These are phyloP conservation scores for Microplitis manilae DNA, from an alignment of 2,888 invertebrate species.

Conservation along the genomic window DNA sequence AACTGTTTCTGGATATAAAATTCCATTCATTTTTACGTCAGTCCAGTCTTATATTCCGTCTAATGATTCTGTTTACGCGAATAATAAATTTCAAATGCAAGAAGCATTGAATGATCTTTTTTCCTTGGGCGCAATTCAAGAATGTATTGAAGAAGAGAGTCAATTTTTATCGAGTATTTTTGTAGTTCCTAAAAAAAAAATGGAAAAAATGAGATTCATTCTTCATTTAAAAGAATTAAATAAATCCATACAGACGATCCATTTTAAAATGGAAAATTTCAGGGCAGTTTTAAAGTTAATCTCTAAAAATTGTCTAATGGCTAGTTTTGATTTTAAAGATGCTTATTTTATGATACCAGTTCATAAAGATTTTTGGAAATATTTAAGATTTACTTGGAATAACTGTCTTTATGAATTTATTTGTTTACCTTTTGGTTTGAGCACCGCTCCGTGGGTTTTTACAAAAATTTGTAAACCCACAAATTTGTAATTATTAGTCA, in stretches of 20 bases:
- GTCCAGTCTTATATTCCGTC: not conserved
- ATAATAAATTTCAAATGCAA: conserved; percentile 22
- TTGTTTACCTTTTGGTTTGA: conserved; percentile 40
- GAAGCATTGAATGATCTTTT: conserved; percentile 22
- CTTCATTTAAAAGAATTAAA: conserved; percentile 23
- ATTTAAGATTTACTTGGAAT: conserved; percentile 42
- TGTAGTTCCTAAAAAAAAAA: conserved; percentile 37
- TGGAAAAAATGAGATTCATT: conserved; percentile 37
- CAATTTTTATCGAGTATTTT: conserved; percentile 41
- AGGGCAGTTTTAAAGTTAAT: conserved; percentile 45
- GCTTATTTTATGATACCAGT: conserved; percentile 43
- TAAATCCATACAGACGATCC: conserved; percentile 5
- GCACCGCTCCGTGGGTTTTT: conserved; percentile 41
- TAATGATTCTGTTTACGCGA: conserved; percentile 21
- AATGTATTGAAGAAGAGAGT: conserved; percentile 27
- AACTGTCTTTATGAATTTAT: conserved; percentile 40
- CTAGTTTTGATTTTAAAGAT: conserved; percentile 39
- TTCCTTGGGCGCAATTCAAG: conserved; percentile 27
- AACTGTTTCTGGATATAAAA: no score
- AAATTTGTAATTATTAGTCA: conserved; percentile 3
- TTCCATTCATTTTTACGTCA: no score
- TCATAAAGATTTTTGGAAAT: conserved; percentile 36
- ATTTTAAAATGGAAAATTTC: conserved; percentile 52
- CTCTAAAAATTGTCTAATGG: conserved; percentile 36
- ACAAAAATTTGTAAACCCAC: conserved; percentile 41